Percentiles rank a stretch among this genome's conserved stretches.
Conservation (phyloP, 2,888 invertebrate species). For the Hoplodrina blanda region DNA sequence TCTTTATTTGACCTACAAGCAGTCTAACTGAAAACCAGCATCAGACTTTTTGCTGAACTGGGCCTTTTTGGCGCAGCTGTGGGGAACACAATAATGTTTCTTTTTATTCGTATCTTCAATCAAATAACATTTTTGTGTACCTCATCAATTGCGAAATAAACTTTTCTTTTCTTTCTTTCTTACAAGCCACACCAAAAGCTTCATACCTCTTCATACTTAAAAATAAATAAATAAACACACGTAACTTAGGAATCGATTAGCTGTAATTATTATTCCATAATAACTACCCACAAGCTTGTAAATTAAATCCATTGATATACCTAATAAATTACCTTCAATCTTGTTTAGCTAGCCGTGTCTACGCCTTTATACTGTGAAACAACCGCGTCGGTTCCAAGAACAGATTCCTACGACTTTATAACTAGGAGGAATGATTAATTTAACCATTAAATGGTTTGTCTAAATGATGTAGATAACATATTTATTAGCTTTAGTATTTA, state of each 20-base stretch:
- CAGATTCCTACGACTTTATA: conserved; percentile 36
- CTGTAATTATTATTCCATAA: neutral
- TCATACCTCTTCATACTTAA: too few species aligned
- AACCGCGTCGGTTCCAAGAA: conserved; percentile 57
- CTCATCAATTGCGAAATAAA: too few species aligned
- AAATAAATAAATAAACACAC: neutral
- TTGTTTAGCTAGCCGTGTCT: conserved; percentile 8
- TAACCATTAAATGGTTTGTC: conserved; percentile 30
- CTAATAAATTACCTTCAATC: conserved; percentile 48
- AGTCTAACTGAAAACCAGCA: too few species aligned
- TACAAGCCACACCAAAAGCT: too few species aligned
- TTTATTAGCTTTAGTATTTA: conserved; percentile 32
- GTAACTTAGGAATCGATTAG: neutral
- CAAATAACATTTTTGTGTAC: too few species aligned
- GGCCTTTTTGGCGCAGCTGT: too few species aligned
- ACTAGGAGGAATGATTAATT: conserved; percentile 61
- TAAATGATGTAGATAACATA: conserved; percentile 33
- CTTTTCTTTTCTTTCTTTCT: too few species aligned
- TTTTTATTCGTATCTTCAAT: too few species aligned
- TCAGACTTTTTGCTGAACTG: too few species aligned
- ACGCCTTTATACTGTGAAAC: conserved; percentile 38
- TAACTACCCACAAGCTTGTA: conserved; percentile 19
- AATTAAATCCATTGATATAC: conserved; percentile 29
- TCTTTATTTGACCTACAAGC: too few species aligned
- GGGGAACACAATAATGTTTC: too few species aligned